Base-by-base conservation (phyloP, 23 tunicate genomes). In the Ciona savignyi region DNA sequence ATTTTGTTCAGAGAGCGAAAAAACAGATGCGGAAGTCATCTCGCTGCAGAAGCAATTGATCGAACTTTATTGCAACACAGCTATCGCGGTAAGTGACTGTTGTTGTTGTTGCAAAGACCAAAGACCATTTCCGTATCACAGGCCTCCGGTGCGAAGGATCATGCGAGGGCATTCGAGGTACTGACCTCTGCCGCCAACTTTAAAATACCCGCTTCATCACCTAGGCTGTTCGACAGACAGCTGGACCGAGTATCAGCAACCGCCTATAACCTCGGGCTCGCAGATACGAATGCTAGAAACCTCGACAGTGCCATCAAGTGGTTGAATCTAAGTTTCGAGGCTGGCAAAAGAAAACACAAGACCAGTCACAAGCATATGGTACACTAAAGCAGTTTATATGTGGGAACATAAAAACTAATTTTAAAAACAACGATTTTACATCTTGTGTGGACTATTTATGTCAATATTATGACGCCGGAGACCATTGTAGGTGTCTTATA, bases 241-340 rank as follows among this genome's bases (percentile, higher is more conserved):
- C 15, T 42, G 9, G 56, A 42, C 56, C 56, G 56, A 6, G 56
- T 42, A 42, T 42, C 56, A 42, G 56, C 56, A 9, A 42, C 56
- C 9, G 56, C 56, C 11, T 42, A 42, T 15, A 42, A 42, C 56
- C 56, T 42, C 56, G 56, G 56, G 9, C 56, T 42, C 15, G 56
- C 56, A 9, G 56, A 9, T 42, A 42, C 56, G 15, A 42, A 42
- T 42, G 56, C 9, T 6, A 42, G 56, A 15, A 42, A 42, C 23
- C 66, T 51, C 27, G 83, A 72, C 33, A 78, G 65, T 66, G 87
- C 96, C 25, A 72, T 88, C 34, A 42, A 73, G 66, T 88, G 96
- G 96, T 66, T 88, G 30, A 32, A 48, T 15, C 70, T 67, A 1
- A 82, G 87, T 49, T 72, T 30, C 62, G 77, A 82, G 34, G 69